phyloP scores from a whole-genome alignment of 2,888 invertebrate genomes.

The Idaea dimidiata region DNA sequence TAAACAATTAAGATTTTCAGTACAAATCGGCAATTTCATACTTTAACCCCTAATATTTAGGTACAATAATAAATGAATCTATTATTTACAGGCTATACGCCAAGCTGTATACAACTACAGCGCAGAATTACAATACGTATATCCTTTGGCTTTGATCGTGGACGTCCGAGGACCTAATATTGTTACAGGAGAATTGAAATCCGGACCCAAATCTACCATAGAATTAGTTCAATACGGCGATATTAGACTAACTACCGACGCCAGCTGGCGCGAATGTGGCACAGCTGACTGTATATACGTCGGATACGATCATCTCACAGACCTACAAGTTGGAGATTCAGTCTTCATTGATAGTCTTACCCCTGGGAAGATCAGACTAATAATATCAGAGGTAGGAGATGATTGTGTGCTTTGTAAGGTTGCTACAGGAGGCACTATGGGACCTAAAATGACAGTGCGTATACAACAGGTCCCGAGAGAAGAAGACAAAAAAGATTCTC shows the following conservation, averaged over 20 bases:
- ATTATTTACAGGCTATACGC: slow-evolving; percentile 59
- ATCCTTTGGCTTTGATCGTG: slow-evolving; percentile 70
- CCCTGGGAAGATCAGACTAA: slow-evolving; percentile 58
- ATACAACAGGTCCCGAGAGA: slow-evolving; percentile 76
- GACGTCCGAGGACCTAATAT: slow-evolving; percentile 68
- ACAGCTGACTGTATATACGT: slow-evolving; percentile 78
- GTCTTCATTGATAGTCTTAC: slow-evolving; percentile 71
- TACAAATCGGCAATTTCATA: no score
- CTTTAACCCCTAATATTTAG: no score
- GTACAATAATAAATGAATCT: no score
- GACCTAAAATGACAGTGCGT: slow-evolving; percentile 75
- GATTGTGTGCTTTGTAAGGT: slow-evolving; percentile 77
- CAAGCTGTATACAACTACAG: slow-evolving; percentile 75
- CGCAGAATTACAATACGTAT: slow-evolving; percentile 68
- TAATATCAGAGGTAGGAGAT: slow-evolving; percentile 60
- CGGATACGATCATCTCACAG: slow-evolving; percentile 74
- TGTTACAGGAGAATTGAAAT: slow-evolving; percentile 65
- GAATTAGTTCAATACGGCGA: slow-evolving; percentile 57
- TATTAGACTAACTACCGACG: slow-evolving; percentile 74
- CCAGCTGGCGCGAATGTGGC: slow-evolving; percentile 77
- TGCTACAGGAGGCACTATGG: slow-evolving; percentile 74
- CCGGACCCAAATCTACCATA: slow-evolving; percentile 55
- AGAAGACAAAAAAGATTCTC: slow-evolving; percentile 66
- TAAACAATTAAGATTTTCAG: no score
- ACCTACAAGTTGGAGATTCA: slow-evolving; percentile 72